A percentile compares a stretch with the other conserved stretches of the same genome.
phyloP scores from a whole-genome alignment of 2,888 invertebrate species.

The Bhutanitis thaidina region DNA sequence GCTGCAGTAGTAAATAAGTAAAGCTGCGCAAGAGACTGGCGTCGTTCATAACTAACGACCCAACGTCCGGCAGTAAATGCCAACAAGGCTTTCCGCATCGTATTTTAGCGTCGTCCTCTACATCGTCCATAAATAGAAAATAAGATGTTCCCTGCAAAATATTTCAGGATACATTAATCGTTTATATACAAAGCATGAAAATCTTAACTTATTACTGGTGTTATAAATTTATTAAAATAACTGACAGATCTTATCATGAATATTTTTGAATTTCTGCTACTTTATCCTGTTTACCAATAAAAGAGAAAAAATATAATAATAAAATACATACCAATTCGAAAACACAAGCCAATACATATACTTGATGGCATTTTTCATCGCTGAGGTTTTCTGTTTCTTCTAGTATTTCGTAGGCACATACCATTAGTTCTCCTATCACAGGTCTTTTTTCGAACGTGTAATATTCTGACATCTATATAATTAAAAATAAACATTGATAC shows the following conservation, averaged over 20 bases:
- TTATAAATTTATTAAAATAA: no score
- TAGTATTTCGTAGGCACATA: conserved; percentile 3
- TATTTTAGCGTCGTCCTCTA: conserved; percentile 91
- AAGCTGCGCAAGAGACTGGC: conserved; percentile 87
- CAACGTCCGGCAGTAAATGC: conserved; percentile 87
- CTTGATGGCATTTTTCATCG: conserved; percentile 1
- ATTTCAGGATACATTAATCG: background rate
- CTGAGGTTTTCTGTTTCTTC: conserved; percentile 1
- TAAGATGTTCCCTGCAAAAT: conserved; percentile 89
- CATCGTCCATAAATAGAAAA: conserved; percentile 92
- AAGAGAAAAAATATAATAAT: no score
- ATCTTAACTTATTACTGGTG: no score
- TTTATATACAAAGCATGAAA: no score
- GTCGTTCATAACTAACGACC: conserved; percentile 91
- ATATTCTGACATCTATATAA: no score
- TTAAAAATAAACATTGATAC: no score
- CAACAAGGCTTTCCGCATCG: conserved; percentile 94
- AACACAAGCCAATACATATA: conserved; percentile 5
- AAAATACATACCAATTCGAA: conserved; percentile 9
- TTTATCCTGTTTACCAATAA: no score
- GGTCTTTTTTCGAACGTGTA: no score
- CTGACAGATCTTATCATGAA: no score
- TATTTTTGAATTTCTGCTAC: no score
- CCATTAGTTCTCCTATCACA: background rate
- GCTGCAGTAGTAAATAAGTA: conserved; percentile 85